A percentile compares a stretch with the other conserved stretches of the same genome.
Evolutionary conservation across 1,140 invertebrate genomes (phyloP).

Genomic region (Pseudomyrmex cubaensis): DNA sequence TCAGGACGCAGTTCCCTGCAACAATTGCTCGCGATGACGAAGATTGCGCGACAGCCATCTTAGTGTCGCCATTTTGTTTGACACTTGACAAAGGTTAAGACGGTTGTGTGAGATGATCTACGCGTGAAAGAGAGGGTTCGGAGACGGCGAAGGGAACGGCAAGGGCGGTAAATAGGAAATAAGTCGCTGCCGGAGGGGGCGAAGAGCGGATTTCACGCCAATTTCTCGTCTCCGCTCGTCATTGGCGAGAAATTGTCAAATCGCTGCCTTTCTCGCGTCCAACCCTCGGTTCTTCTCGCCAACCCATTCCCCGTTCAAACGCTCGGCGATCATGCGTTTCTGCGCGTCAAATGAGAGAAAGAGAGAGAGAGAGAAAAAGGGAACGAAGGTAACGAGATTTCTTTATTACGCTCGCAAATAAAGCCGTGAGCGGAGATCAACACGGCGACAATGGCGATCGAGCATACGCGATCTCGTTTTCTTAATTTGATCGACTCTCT

Average conservation of each 20-base stretch:
- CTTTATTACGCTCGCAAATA: slow-evolving; percentile 63
- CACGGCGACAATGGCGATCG: slow-evolving; percentile 46
- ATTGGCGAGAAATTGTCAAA: slow-evolving; percentile 85
- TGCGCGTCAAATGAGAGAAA: slow-evolving; percentile 28
- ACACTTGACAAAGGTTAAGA: slow-evolving; percentile 73
- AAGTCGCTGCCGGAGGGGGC: slow-evolving; percentile 83
- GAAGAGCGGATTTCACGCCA: slow-evolving; percentile 83
- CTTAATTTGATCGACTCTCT: slow-evolving; percentile 33
- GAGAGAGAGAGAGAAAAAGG: not conserved
- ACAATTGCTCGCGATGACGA: slow-evolving; percentile 30
- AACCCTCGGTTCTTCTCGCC: slow-evolving; percentile 3
- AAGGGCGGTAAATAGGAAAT: slow-evolving; percentile 84
- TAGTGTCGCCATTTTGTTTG: slow-evolving; percentile 82
- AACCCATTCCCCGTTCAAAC: slow-evolving; percentile 35
- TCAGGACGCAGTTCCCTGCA: slow-evolving; percentile 20
- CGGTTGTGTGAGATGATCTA: slow-evolving; percentile 71
- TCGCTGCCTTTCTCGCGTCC: slow-evolving; percentile 65
- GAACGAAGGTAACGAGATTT: slow-evolving; percentile 62
- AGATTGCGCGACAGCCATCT: slow-evolving; percentile 67
- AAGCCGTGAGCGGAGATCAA: slow-evolving; percentile 45
- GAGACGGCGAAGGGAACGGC: slow-evolving; percentile 33
- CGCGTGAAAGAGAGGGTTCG: slow-evolving; percentile 68
- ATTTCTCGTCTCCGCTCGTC: slow-evolving; percentile 81
- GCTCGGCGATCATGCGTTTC: slow-evolving; percentile 46
- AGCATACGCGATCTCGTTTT: slow-evolving; percentile 51